Conservation (phyloP, 2,113 vertebrate genomes). For the Alethe castanea region DNA sequence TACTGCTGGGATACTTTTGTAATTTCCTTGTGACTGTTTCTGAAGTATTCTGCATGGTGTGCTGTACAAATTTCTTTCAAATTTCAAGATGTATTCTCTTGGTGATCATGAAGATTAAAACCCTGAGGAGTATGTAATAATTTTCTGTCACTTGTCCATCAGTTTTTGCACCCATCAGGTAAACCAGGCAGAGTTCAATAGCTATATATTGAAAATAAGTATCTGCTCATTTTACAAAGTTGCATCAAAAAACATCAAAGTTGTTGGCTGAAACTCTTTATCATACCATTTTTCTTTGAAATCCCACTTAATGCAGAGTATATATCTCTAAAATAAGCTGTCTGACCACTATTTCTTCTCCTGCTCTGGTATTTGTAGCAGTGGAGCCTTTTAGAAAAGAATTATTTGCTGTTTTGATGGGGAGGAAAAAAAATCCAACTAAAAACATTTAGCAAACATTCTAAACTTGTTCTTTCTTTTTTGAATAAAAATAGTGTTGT, state of each 20-base stretch:
- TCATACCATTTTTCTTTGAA: background rate
- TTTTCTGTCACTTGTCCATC: background rate
- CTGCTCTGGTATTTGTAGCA: background rate
- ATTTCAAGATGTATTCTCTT: background rate
- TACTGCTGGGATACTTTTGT: background rate
- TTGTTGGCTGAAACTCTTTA: background rate
- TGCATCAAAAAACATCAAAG: slow-evolving; percentile 3
- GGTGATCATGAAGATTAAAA: background rate
- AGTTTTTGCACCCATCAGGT: background rate
- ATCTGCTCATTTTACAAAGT: background rate
- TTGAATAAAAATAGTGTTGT: background rate
- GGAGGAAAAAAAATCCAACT: background rate
- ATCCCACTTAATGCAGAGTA: background rate
- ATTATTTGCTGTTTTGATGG: background rate
- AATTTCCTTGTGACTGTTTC: background rate
- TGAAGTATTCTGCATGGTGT: background rate
- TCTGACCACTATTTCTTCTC: background rate
- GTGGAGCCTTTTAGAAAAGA: background rate
- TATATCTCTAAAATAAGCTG: background rate
- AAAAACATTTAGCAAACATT: background rate
- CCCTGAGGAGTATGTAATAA: background rate
- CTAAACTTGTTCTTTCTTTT: background rate
- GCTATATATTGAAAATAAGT: background rate
- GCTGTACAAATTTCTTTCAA: background rate
- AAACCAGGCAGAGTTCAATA: background rate